A percentile compares a stretch with the other conserved stretches of the same genome.
Conservation (phyloP, 2,113 vertebrate species). For the Zonotrichia leucophrys region DNA sequence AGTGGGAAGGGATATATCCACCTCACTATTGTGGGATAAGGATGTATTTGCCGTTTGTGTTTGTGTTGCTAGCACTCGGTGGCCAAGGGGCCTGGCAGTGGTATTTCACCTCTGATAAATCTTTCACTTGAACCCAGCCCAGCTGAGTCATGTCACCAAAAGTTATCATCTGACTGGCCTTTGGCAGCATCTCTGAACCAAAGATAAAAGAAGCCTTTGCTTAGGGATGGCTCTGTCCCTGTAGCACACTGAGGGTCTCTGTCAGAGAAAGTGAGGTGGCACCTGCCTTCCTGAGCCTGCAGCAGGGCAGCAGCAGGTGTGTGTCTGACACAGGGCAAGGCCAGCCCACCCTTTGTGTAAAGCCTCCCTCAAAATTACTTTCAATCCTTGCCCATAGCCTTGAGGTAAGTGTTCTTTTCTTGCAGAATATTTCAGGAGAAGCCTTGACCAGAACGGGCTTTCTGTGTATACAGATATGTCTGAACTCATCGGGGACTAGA, state of each 20-base stretch:
- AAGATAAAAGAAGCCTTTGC: not conserved
- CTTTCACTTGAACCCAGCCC: constrained; percentile 1
- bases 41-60: not conserved
- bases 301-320: not conserved
- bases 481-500: not conserved
- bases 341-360: not conserved
- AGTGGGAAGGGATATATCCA: not conserved
- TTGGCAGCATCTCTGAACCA: not conserved
- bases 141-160: not conserved
- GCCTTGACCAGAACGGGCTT: not conserved
- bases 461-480: not conserved
- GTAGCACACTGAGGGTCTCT: fast-evolving
- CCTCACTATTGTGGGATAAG: not conserved
- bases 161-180: not conserved
- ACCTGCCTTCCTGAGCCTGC: not conserved
- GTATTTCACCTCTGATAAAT: constrained; percentile 25
- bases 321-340: not conserved
- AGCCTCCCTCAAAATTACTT: not conserved
- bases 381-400: not conserved
- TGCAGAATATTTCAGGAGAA: not conserved
- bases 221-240: not conserved
- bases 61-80: not conserved
- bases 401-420: not conserved
- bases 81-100: not conserved
- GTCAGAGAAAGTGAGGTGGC: not conserved